These are phyloP conservation scores for Loriculus beryllinus DNA, from an alignment of 2,797 vertebrate species.

Conservation along the genomic window DNA sequence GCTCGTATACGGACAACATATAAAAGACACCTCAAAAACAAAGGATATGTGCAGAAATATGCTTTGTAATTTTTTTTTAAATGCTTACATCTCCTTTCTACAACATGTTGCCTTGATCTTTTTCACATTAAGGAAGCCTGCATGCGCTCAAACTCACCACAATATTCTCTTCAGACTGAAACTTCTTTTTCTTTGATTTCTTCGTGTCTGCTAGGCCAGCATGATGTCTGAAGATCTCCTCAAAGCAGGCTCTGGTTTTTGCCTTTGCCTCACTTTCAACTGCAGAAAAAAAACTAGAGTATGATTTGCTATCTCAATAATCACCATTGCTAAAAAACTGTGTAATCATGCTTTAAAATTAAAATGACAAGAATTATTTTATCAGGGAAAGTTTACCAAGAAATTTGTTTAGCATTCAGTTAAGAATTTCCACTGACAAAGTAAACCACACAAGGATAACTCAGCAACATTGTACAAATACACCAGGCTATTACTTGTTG, in stretches of 20 bases:
- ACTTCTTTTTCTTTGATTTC: slow-evolving; percentile 76
- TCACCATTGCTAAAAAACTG: neutral
- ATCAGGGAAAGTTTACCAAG: neutral
- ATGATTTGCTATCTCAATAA: neutral
- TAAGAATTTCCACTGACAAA: neutral
- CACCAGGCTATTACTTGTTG: neutral
- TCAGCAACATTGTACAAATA: neutral
- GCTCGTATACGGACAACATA: neutral
- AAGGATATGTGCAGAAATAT: neutral
- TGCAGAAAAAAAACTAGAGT: slow-evolving; percentile 61
- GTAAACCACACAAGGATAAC: neutral
- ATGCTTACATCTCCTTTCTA: neutral
- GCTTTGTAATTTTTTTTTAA: neutral
- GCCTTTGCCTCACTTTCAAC: slow-evolving; percentile 88
- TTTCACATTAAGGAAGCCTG: neutral
- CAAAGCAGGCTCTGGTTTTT: slow-evolving; percentile 88
- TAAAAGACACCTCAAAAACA: neutral
- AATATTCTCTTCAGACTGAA: slow-evolving; percentile 75
- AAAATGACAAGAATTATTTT: neutral
- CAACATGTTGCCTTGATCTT: neutral
- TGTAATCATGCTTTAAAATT: neutral
- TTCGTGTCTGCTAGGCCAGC: slow-evolving; percentile 72
- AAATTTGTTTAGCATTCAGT: neutral
- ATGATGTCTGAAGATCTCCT: slow-evolving; percentile 86
- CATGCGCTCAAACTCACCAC: slow-evolving; percentile 75